Evolutionary conservation across 2,113 vertebrate genomes (phyloP).

Genomic region (Tachysurus fulvidraco): DNA sequence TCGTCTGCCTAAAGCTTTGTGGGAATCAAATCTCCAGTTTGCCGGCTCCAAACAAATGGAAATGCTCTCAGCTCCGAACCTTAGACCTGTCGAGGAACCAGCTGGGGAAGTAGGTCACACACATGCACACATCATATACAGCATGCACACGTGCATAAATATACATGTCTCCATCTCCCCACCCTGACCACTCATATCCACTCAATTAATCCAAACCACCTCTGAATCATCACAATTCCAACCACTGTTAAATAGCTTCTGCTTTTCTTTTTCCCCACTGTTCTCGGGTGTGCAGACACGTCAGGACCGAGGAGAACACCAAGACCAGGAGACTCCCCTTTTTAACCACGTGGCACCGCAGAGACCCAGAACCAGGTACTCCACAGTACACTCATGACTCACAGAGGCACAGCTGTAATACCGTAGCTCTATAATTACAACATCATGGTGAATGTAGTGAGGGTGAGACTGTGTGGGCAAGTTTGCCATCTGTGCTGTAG

Average conservation of each 20-base stretch:
- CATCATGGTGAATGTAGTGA: constrained; percentile 20
- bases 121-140: constrained; percentile 1
- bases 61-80: constrained; percentile 82
- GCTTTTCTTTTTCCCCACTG: neutral
- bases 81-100: constrained; percentile 95
- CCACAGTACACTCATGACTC: constrained; percentile 3
- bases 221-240: constrained; percentile 22
- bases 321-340: constrained; percentile 84
- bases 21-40: constrained; percentile 83
- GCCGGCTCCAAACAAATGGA: constrained; percentile 84
- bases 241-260: neutral
- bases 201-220: constrained; percentile 23
- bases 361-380: constrained; percentile 85
- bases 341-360: constrained; percentile 82
- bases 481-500: constrained; percentile 16
- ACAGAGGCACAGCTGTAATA: constrained; percentile 18
- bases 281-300: neutral
- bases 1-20: constrained; percentile 81
- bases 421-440: constrained; percentile 38
- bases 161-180: neutral
- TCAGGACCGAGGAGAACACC: constrained; percentile 79
- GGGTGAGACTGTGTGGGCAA: constrained; percentile 26
- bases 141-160: neutral
- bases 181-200: constrained; percentile 22
- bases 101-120: constrained; percentile 85